These are phyloP conservation scores for Indicator indicator DNA, from an alignment of 2,113 vertebrate genomes.

Conservation along the genomic window DNA sequence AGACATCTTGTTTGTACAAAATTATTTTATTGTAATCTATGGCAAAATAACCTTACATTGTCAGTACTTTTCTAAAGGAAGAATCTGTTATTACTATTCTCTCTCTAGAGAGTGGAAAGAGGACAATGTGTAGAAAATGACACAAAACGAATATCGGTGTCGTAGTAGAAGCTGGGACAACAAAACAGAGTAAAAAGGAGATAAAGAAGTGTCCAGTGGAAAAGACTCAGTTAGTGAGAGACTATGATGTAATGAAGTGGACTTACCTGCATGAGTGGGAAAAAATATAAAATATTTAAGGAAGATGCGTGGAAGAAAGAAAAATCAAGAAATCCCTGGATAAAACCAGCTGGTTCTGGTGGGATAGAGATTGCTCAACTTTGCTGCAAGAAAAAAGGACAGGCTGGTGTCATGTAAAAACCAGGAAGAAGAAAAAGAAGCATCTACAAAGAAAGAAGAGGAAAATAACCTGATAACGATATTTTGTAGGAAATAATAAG, in stretches of 20 bases:
- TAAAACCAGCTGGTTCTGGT: background rate
- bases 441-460: background rate
- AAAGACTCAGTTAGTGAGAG: background rate
- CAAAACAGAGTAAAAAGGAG: background rate
- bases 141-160: accelerated
- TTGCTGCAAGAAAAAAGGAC: background rate
- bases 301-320: background rate
- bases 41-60: background rate
- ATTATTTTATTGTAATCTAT: background rate
- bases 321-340: background rate
- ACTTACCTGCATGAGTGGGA: background rate
- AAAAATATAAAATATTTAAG: background rate
- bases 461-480: background rate
- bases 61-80: background rate
- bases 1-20: background rate
- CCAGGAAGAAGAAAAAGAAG: background rate
- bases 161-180: background rate
- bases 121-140: background rate
- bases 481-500: background rate
- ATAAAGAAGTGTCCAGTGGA: background rate
- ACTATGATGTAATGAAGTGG: background rate
- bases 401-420: background rate
- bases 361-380: background rate
- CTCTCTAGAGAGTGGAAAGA: background rate
- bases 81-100: background rate